phyloP scores from a whole-genome alignment of 1,140 invertebrate genomes.

The Antheraea mylitta region DNA sequence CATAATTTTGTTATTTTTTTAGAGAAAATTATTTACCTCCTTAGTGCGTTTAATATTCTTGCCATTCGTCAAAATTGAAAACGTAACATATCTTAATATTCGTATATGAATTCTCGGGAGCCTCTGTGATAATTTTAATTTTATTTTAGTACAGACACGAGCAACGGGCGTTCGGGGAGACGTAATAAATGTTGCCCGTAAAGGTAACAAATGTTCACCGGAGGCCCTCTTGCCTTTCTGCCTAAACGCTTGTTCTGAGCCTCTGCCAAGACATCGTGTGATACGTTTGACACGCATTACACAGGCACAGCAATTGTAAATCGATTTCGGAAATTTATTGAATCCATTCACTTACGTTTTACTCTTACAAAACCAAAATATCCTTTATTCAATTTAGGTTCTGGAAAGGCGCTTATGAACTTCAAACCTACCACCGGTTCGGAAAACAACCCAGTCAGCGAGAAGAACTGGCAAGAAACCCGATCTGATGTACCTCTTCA shows the following conservation, averaged over 20 bases:
- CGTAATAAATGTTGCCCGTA: slow-evolving; percentile 58
- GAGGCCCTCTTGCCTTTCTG: slow-evolving; percentile 17
- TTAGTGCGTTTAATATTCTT: too few relatives aligned
- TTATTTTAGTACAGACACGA: slow-evolving; percentile 51
- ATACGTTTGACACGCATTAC: neutral
- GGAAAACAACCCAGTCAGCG: too few relatives aligned
- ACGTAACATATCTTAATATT: slow-evolving; percentile 42
- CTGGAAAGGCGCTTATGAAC: too few relatives aligned
- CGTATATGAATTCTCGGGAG: slow-evolving; percentile 37
- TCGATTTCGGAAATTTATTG: too few relatives aligned
- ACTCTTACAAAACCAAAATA: too few relatives aligned
- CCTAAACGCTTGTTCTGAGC: neutral
- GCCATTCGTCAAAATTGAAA: slow-evolving; percentile 31
- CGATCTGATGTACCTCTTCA: too few relatives aligned
- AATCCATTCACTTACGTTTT: too few relatives aligned
- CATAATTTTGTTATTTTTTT: too few relatives aligned
- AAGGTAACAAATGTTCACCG: slow-evolving; percentile 58
- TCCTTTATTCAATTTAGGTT: too few relatives aligned
- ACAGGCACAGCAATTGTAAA: neutral
- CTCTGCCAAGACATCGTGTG: neutral
- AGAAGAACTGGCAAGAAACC: too few relatives aligned
- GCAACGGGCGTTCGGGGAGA: slow-evolving; percentile 37
- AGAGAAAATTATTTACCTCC: too few relatives aligned
- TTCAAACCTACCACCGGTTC: too few relatives aligned
- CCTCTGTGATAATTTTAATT: slow-evolving; percentile 66